A percentile compares a stretch with the other conserved stretches of the same genome.
These are phyloP conservation scores for Danaus plexippus DNA, from an alignment of 1,140 invertebrate genomes.

Conservation along the genomic window DNA sequence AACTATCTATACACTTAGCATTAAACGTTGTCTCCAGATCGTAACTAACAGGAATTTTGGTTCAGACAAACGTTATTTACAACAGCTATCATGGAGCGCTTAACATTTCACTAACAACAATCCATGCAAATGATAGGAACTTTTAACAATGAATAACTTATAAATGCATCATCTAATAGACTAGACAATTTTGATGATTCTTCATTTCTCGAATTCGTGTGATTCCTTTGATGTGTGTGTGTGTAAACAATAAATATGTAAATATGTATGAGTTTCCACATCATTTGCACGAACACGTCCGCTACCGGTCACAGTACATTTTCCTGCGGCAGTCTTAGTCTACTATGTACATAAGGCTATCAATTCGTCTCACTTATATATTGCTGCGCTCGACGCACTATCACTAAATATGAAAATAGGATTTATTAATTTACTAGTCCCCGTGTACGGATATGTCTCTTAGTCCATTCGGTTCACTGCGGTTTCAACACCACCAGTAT, in stretches of 20 bases:
- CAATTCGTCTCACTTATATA: constrained; percentile 53
- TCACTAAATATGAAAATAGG: constrained; percentile 41
- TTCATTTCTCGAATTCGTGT: too few species aligned
- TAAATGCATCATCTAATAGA: constrained; percentile 62
- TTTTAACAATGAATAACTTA: constrained; percentile 48
- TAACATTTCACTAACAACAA: too few species aligned
- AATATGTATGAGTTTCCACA: constrained; percentile 25
- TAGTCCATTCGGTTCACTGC: constrained; percentile 1
- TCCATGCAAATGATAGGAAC: constrained; percentile 58
- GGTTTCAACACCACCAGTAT: constrained; percentile 46
- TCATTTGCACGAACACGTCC: constrained; percentile 58
- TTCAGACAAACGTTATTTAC: too few species aligned
- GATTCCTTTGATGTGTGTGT: neutral
- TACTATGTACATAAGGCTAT: constrained; percentile 70
- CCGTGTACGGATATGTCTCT: too few species aligned
- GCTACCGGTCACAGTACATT: constrained; percentile 47
- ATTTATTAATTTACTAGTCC: constrained; percentile 25
- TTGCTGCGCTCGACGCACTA: constrained; percentile 32
- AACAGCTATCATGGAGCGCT: too few species aligned
- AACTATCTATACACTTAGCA: constrained; percentile 34
- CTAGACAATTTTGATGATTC: constrained; percentile 55
- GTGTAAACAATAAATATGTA: too few species aligned
- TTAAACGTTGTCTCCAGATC: too few species aligned
- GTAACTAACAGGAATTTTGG: too few species aligned
- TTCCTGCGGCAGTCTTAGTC: constrained; percentile 28